Evolutionary conservation across 2,113 vertebrate species (phyloP).

Genomic region (Eulemur rufifrons): DNA sequence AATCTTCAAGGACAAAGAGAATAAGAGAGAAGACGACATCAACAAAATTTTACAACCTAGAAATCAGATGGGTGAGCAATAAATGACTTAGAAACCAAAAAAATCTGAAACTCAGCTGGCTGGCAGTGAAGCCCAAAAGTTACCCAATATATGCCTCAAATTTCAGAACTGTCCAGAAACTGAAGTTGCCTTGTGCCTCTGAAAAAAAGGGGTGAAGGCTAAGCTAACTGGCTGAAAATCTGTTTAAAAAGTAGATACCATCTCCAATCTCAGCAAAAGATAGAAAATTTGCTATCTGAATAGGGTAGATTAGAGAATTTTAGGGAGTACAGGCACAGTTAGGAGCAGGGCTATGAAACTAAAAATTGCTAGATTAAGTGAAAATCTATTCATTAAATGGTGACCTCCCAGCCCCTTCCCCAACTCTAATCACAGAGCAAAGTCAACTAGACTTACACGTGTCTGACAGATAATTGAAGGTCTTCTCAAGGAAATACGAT

Average conservation of each 20-base stretch:
- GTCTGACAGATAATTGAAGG: not conserved
- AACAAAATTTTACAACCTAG: not conserved
- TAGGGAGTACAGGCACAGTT: not conserved
- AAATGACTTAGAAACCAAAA: not conserved
- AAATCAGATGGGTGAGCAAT: not conserved
- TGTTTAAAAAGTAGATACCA: not conserved
- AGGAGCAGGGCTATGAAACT: not conserved
- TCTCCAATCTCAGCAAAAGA: not conserved
- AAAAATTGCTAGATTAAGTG: not conserved
- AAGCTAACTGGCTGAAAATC: not conserved
- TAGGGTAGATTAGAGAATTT: not conserved
- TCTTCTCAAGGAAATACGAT: not conserved
- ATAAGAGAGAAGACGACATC: not conserved
- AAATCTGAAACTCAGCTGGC: not conserved
- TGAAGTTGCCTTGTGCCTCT: not conserved
- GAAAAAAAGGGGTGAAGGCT: not conserved
- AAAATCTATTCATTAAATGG: not conserved
- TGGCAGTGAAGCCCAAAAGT: not conserved
- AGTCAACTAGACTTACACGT: not conserved
- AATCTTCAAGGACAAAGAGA: not conserved
- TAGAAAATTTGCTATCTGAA: not conserved
- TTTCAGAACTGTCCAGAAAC: not conserved
- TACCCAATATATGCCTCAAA: not conserved
- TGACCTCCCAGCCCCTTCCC: rapidly evolving
- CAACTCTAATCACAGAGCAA: not conserved